Conservation (phyloP, 2,888 invertebrate species). For the Cosmopolites sordidus region DNA sequence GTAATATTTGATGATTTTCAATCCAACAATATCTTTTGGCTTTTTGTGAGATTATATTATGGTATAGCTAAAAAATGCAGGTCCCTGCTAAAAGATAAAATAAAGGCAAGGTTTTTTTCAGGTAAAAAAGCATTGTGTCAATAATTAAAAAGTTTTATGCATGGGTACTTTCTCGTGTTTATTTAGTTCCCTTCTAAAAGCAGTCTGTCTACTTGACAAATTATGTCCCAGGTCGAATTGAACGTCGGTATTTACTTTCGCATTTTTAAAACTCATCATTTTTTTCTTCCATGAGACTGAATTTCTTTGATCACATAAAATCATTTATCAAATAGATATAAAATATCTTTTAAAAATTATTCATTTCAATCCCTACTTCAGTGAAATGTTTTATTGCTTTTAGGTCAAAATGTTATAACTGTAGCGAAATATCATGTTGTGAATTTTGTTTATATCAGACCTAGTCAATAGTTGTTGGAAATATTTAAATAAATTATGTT, state of each 20-base stretch:
- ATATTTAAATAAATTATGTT: too few species aligned
- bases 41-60: not conserved
- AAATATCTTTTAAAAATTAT: too few species aligned
- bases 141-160: constrained; percentile 15
- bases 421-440: too few species aligned
- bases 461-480: too few species aligned
- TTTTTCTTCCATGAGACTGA: not conserved
- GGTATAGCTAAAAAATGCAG: not conserved
- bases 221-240: constrained; percentile 34
- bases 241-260: constrained; percentile 3
- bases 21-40: not conserved
- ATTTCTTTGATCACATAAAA: not conserved
- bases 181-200: constrained; percentile 38
- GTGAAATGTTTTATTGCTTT: too few species aligned
- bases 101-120: not conserved
- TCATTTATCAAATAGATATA: too few species aligned
- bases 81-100: not conserved
- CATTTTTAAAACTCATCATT: constrained; percentile 2
- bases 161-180: constrained; percentile 31
- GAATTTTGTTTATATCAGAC: too few species aligned
- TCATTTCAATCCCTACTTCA: too few species aligned
- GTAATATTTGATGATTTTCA: too few species aligned
- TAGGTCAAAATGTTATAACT: too few species aligned
- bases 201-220: constrained; percentile 39
- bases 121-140: constrained; percentile 6